These are phyloP conservation scores for Dolichallabes microphthalmus DNA, from an alignment of 2,113 vertebrate genomes.

Conservation along the genomic window DNA sequence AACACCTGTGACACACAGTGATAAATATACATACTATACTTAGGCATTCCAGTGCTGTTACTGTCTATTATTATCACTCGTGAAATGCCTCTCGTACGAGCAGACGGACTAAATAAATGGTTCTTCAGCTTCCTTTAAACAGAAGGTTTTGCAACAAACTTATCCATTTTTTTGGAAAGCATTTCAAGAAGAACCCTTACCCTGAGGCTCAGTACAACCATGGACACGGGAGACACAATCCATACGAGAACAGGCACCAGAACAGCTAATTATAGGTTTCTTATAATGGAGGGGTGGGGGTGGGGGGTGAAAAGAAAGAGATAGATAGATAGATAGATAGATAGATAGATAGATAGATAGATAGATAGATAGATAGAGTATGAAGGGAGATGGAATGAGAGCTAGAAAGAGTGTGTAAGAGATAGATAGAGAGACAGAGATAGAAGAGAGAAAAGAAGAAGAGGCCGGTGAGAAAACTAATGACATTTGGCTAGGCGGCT, in stretches of 20 bases:
- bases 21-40: too few species aligned
- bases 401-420: not conserved
- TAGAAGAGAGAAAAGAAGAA: not conserved
- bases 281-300: not conserved
- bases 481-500: constrained; percentile 10
- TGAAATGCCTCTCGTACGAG: too few species aligned
- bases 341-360: not conserved
- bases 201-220: not conserved
- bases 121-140: not conserved
- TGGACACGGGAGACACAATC: not conserved
- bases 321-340: not conserved
- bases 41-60: too few species aligned
- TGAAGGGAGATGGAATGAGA: not conserved
- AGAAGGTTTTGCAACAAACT: not conserved
- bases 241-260: not conserved
- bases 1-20: too few species aligned
- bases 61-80: too few species aligned
- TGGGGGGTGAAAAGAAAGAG: not conserved
- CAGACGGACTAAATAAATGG: too few species aligned
- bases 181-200: not conserved
- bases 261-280: constrained; percentile 28
- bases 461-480: constrained; percentile 12
- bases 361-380: not conserved
- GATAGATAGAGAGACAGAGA: not conserved
- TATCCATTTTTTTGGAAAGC: not conserved